Evolutionary conservation across 1,140 invertebrate genomes (phyloP).

Genomic region (Andricus grossulariae): DNA sequence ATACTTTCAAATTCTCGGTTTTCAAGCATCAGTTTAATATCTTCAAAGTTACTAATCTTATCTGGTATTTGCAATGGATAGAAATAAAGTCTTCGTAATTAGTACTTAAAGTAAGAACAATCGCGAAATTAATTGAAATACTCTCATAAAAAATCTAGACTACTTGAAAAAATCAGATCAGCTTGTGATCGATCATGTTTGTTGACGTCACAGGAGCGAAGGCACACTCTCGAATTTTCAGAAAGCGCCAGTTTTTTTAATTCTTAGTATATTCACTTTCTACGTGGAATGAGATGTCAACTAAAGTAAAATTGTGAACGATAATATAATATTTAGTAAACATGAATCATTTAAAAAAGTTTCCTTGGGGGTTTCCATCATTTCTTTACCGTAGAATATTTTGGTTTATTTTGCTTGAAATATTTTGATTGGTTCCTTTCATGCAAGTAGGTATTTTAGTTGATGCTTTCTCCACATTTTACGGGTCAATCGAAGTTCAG

Average conservation of each 20-base stretch:
- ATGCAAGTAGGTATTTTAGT: slow-evolving; percentile 15
- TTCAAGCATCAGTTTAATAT: too few species aligned
- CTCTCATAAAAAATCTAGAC: slow-evolving; percentile 50
- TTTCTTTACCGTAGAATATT: not conserved
- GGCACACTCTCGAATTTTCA: slow-evolving; percentile 57
- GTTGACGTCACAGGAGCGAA: slow-evolving; percentile 44
- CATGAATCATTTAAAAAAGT: slow-evolving; percentile 37
- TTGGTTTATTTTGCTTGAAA: slow-evolving; percentile 17
- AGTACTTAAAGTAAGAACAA: too few species aligned
- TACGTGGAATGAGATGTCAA: not conserved
- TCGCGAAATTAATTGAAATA: slow-evolving; percentile 12
- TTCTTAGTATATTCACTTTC: too few species aligned
- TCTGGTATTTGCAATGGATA: too few species aligned
- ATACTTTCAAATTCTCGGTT: too few species aligned
- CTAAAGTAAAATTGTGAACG: not conserved
- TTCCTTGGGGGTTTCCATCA: too few species aligned
- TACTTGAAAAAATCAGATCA: slow-evolving; percentile 44
- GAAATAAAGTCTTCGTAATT: too few species aligned
- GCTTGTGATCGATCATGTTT: slow-evolving; percentile 35
- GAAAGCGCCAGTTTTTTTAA: slow-evolving; percentile 32
- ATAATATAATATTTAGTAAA: slow-evolving; percentile 3
- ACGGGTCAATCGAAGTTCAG: slow-evolving; percentile 24
- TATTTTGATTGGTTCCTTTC: slow-evolving; percentile 30
- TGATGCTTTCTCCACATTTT: slow-evolving; percentile 31
- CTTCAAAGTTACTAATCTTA: too few species aligned